A percentile compares a stretch with the other conserved stretches of the same genome.
phyloP scores from a whole-genome alignment of 2,113 vertebrate genomes.

The Paedocypris sp. region DNA sequence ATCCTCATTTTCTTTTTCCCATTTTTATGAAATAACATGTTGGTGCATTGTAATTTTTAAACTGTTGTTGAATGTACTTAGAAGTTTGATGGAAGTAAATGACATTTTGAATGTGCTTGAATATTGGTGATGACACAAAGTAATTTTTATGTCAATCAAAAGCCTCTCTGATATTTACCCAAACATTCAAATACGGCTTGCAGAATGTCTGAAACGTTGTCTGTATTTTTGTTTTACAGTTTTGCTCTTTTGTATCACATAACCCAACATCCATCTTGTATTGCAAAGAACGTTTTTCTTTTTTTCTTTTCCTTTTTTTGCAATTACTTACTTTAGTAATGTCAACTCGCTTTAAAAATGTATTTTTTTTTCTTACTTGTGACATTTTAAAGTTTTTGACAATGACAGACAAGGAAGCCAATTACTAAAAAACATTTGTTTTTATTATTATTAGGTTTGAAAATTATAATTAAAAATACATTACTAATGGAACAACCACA shows the following conservation, averaged over 20 bases:
- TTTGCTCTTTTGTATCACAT: neutral
- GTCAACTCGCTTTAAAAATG: no score
- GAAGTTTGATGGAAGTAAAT: constrained; percentile 25
- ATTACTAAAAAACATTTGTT: no score
- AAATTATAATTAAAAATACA: no score
- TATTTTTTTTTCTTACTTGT: no score
- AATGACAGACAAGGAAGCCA: no score
- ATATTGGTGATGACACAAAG: constrained; percentile 18
- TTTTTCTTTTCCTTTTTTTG: no score
- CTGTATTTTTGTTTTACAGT: neutral
- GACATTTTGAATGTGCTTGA: constrained; percentile 35
- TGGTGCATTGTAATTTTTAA: constrained; percentile 20
- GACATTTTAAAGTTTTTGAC: no score
- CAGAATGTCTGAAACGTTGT: neutral
- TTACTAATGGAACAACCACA: no score
- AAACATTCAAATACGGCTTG: constrained; percentile 1
- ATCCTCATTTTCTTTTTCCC: constrained; percentile 28
- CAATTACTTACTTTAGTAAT: no score
- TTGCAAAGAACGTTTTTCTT: no score
- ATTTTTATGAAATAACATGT: constrained; percentile 29
- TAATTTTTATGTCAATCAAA: constrained; percentile 22
- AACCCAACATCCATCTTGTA: no score
- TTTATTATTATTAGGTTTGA: no score
- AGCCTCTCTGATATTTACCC: constrained; percentile 28
- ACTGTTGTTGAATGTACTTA: constrained; percentile 20